Evolutionary conservation across 2,113 vertebrate species (phyloP), one percentile per base, ranked within the genome.

Genomic region (Trogon surrucura): DNA sequence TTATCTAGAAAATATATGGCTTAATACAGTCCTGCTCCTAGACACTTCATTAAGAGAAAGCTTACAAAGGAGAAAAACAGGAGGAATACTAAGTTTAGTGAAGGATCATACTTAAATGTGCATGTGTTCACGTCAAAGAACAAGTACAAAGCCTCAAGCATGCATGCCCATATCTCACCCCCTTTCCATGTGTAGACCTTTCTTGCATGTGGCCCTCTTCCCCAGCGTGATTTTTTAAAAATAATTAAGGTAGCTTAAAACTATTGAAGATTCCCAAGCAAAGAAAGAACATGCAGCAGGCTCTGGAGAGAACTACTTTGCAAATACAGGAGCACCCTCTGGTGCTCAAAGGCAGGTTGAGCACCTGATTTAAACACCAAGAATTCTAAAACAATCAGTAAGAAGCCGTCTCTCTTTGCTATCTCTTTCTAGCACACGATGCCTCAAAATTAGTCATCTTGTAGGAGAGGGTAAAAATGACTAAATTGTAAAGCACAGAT

Each of bases 291-390:
- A 47, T 9, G 27, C 65, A 91, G 79, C 14, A 77, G 29, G 53
- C 30, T 47, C 16, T 0, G 5, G 14, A 30, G 26, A 14, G 3
- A 48, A 20, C 5, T 6, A 1, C 11, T 19, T 44, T 61, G 11
- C 48, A 66, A 88, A 29, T 66, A 26, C 70, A 88, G 12, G 83
- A 85, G 96, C 64, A 94, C 98, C 98, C 95, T 65, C 98, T 98
- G 65, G 67, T 85, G 98, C 93, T 88, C 94, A 84, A 2, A 56
- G 21, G 12, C 29, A 53, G 60, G 20, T 16, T 66, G 60, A 73
- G 51, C 86, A 50, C 13, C 30, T 13, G 6, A 74, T 47, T 61
- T 64, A 80, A 89, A 73, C 19, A 11, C 18, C 30, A 14, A 32
- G n/a, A 62, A 78, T 25, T 36, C 29, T 5, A 13, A 91, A 41